phyloP scores from a whole-genome alignment of 2,888 invertebrate genomes.

The Amphipoea oculea region DNA sequence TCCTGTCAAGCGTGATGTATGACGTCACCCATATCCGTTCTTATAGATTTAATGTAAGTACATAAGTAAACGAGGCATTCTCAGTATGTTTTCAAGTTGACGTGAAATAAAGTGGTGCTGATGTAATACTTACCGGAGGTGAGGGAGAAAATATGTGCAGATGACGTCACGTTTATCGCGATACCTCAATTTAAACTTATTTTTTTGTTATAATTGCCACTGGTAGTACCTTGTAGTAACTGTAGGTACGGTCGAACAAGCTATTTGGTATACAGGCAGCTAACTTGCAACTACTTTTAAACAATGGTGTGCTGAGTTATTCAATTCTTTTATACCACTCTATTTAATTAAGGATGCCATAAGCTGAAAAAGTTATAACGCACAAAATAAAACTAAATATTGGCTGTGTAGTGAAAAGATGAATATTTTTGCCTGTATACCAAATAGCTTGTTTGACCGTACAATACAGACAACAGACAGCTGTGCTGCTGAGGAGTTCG shows the following conservation, averaged over 20 bases:
- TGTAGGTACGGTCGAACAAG: not conserved
- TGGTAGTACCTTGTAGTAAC: not conserved
- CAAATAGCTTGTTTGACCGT: no score
- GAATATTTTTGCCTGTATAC: no score
- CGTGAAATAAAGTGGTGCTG: conserved; percentile 26
- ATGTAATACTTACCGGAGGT: conserved; percentile 17
- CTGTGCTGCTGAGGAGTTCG: not conserved
- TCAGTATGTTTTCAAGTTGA: conserved; percentile 38
- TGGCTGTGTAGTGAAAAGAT: no score
- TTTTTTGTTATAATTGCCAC: not conserved
- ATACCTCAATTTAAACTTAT: not conserved
- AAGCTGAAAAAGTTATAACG: no score
- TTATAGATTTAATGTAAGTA: conserved; percentile 23
- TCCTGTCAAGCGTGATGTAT: conserved; percentile 53
- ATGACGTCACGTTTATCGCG: not conserved
- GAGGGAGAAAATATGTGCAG: conserved; percentile 10
- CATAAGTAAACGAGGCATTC: conserved; percentile 27
- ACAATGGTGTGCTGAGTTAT: no score
- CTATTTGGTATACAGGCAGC: no score
- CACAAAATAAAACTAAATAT: no score
- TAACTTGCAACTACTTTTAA: no score
- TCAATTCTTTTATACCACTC: no score
- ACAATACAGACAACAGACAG: not conserved
- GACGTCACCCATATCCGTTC: conserved; percentile 48
- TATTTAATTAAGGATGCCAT: no score